Conservation (phyloP, 2,113 vertebrate species). For the Aptenodytes patagonicus region DNA sequence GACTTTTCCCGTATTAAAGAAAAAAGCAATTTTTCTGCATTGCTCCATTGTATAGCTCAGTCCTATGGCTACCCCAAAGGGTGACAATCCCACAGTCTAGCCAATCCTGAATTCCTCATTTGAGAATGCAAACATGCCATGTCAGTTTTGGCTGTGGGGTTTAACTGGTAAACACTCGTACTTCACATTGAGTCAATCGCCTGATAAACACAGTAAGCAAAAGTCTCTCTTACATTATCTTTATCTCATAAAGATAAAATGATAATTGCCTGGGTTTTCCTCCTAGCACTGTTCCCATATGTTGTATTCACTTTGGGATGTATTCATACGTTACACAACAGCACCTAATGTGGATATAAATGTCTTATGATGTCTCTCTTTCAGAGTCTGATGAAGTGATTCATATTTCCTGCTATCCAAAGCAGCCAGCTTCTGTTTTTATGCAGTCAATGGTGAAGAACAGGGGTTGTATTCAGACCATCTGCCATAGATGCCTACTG, state of each 20-base stretch:
- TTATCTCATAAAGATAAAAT: background rate
- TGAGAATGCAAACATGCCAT: background rate
- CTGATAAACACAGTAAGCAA: background rate
- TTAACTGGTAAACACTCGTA: background rate
- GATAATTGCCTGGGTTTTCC: background rate
- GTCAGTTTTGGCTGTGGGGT: background rate
- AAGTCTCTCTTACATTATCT: background rate
- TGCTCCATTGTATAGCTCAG: background rate
- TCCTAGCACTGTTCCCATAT: background rate
- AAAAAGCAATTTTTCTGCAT: background rate
- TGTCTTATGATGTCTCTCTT: conserved; percentile 13
- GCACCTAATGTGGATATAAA: conserved; percentile 10
- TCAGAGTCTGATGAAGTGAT: conserved; percentile 43
- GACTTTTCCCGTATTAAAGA: background rate
- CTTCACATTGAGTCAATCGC: background rate
- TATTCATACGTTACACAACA: conserved; percentile 39
- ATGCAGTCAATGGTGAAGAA: conserved; percentile 26
- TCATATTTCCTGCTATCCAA: conserved; percentile 42
- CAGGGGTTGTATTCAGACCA: conserved; percentile 32
- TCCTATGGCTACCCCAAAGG: background rate
- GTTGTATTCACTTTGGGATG: background rate
- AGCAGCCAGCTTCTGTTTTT: conserved; percentile 36
- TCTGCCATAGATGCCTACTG: conserved; percentile 33
- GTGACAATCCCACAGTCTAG: background rate
- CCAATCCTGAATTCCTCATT: background rate